Conservation (phyloP, 1,140 invertebrate genomes). For the Temnothorax nylanderi region DNA sequence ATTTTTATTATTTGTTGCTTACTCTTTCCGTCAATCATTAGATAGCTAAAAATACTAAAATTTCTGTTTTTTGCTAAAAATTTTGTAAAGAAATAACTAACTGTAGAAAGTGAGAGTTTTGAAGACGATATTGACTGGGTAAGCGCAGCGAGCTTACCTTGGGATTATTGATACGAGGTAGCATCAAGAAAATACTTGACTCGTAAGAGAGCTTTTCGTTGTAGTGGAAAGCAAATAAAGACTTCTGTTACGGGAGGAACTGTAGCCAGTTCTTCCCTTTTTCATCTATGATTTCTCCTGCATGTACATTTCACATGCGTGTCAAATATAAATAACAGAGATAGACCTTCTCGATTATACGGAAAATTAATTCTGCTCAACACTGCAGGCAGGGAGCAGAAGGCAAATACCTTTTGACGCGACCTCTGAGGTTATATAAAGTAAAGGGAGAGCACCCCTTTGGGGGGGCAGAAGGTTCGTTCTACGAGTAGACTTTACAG, state of each 20-base stretch:
- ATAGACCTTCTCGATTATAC: slow-evolving; percentile 77
- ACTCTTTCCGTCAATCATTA: background rate
- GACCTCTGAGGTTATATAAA: slow-evolving; percentile 63
- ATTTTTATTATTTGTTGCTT: background rate
- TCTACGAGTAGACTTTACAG: slow-evolving; percentile 47
- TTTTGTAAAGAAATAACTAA: background rate
- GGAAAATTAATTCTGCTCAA: slow-evolving; percentile 80
- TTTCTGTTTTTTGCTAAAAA: background rate
- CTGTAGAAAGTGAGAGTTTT: background rate
- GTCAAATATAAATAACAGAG: slow-evolving; percentile 81
- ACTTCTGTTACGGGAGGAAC: background rate
- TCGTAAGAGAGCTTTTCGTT: slow-evolving; percentile 38
- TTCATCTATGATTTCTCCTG: slow-evolving; percentile 27
- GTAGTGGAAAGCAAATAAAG: slow-evolving; percentile 50
- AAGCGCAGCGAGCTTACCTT: background rate
- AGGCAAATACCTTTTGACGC: slow-evolving; percentile 76
- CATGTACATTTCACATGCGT: slow-evolving; percentile 64
- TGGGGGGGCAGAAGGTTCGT: background rate
- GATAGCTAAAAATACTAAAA: background rate
- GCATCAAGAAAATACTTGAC: slow-evolving; percentile 65
- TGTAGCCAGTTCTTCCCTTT: slow-evolving; percentile 59
- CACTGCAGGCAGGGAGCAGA: slow-evolving; percentile 66
- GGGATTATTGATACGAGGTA: slow-evolving; percentile 59
- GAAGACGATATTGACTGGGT: background rate
- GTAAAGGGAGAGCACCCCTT: slow-evolving; percentile 3